These are phyloP conservation scores for Yponomeuta malinellus DNA, from an alignment of 2,888 invertebrate species.

Conservation along the genomic window DNA sequence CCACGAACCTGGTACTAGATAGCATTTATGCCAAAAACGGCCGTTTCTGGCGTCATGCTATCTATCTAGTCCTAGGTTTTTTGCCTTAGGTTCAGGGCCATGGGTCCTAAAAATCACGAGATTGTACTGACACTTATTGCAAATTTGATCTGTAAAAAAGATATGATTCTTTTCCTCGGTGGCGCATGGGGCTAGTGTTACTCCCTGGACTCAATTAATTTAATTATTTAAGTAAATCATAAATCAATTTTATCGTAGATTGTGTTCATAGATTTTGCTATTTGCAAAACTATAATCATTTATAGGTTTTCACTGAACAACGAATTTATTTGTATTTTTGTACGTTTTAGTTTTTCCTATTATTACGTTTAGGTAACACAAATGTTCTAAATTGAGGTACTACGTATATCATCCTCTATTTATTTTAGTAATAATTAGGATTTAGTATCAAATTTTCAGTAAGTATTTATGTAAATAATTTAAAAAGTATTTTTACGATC, in stretches of 20 bases:
- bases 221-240: no score
- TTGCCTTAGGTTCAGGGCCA: no score
- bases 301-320: background rate
- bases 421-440: constrained; percentile 10
- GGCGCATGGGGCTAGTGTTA: no score
- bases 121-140: no score
- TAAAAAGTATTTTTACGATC: background rate
- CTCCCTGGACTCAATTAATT: no score
- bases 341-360: background rate
- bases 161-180: no score
- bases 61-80: no score
- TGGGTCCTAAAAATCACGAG: no score
- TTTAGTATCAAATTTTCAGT: background rate
- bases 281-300: background rate
- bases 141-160: no score
- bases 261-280: background rate
- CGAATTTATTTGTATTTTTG: constrained; percentile 2
- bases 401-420: background rate
- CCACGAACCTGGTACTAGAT: no score
- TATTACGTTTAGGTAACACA: background rate
- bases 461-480: background rate
- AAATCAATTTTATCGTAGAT: background rate
- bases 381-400: background rate
- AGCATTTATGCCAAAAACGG: no score
- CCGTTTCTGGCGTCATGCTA: no score